Evolutionary conservation across 2,888 invertebrate species (phyloP).

Genomic region (Eretmocerus hayati): DNA sequence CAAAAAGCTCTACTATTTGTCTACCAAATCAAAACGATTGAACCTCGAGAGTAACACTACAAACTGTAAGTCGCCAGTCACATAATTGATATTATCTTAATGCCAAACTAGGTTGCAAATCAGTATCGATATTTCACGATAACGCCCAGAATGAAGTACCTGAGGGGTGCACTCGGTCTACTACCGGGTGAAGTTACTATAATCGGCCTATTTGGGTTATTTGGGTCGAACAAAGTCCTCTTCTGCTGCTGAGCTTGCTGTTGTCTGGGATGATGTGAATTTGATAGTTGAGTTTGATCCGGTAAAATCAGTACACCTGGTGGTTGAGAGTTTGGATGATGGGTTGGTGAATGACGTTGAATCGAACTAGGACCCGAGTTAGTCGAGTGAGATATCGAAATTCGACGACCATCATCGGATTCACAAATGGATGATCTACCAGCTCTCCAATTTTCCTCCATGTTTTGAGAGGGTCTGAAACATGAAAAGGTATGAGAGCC

Average conservation of each 20-base stretch:
- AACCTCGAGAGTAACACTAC: too few relatives aligned
- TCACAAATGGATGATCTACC: constrained; percentile 40
- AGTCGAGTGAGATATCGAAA: constrained; percentile 31
- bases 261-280: constrained; percentile 26
- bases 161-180: constrained; percentile 37
- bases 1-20: too few relatives aligned
- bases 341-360: constrained; percentile 25
- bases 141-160: too few relatives aligned
- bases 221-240: constrained; percentile 57
- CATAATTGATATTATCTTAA: too few relatives aligned
- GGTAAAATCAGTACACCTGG: constrained; percentile 48
- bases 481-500: neutral
- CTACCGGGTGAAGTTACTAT: constrained; percentile 53
- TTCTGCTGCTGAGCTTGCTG: constrained; percentile 36
- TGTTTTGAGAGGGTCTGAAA: constrained; percentile 27
- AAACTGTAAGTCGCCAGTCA: too few relatives aligned
- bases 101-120: too few relatives aligned
- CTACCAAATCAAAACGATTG: too few relatives aligned
- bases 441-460: constrained; percentile 44
- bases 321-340: constrained; percentile 31
- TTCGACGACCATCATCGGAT: constrained; percentile 38
- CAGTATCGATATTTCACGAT: too few relatives aligned
- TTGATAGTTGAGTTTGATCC: constrained; percentile 32
- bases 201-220: constrained; percentile 66
- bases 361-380: constrained; percentile 28